Base-by-base conservation (phyloP, 2,113 vertebrate species). In the Pleuronectes platessa region DNA sequence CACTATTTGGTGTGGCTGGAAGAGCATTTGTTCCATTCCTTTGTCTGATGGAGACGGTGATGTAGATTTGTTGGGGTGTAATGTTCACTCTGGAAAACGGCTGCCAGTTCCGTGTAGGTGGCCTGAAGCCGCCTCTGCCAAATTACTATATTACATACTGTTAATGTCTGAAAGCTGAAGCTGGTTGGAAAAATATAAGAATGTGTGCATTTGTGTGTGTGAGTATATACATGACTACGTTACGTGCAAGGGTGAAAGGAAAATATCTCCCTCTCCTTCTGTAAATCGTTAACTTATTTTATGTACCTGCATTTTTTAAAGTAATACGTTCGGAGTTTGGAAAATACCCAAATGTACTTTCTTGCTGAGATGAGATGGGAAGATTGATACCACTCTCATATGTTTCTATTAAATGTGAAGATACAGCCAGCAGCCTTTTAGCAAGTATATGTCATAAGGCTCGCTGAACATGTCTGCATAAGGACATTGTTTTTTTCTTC, bases 101-200 rank as follows among this genome's bases (percentile, higher is more conserved):
- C 12, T 18, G 42, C 10, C 53, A 26, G 26, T 31, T 61, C 47
- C 51, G 23, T 65, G 47, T 56, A 45, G 62, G 60, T 61, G 58
- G 69, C 27, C 62, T 71, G 42, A 62, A 74, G 56, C 40, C 47
- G 15, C 65, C 20, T 26, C 58, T 51, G 37, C 67, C 27, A 59
- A 67, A 65, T 27, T 4, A 71, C 11, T 23, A 27, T 62, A 56
- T 23, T 54, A 24, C 27, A 12, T n/a, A 42, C 20, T 42, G 61
- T 62, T 42, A 21, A 45, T 70, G 13, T 56, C 7, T 67, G 11
- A 70, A 31, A 40, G 26, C 51, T 31, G 49, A 21, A 47, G 31
- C 26, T 9, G 49, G 10, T 53, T 49, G n/a, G 63, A n/a, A 56
- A 61, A 67, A 63, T 7, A 59, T 10, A 15, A 14, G 8, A 14